A percentile compares a stretch with the other conserved stretches of the same genome.
Conservation (phyloP, 2,113 vertebrate genomes). For the Pachyramphus minor region DNA sequence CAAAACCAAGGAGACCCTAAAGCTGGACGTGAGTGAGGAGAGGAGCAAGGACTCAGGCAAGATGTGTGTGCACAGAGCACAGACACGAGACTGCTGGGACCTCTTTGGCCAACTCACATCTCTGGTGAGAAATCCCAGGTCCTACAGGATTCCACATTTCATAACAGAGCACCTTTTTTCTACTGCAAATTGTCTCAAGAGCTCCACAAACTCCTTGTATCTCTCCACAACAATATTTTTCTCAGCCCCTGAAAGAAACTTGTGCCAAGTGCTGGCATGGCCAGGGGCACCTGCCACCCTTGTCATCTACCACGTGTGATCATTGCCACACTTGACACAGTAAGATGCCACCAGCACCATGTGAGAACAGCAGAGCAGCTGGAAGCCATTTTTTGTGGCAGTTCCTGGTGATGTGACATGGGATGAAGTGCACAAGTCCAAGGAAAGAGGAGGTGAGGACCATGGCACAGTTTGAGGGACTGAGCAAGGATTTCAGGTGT, state of each 20-base stretch:
- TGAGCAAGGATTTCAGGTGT: no score
- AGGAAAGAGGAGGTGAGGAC: neutral
- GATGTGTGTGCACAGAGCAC: neutral
- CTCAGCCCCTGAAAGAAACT: neutral
- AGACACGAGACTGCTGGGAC: accelerated
- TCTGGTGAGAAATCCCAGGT: neutral
- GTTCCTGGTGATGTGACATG: accelerated
- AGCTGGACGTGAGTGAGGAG: neutral
- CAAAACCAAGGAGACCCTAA: neutral
- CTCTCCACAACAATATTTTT: accelerated
- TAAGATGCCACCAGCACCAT: neutral
- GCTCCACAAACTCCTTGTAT: neutral
- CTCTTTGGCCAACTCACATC: neutral
- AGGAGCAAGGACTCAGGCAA: neutral
- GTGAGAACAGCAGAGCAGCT: neutral
- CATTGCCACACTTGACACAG: accelerated
- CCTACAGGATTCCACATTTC: neutral
- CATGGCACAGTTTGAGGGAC: neutral
- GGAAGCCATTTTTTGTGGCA: neutral
- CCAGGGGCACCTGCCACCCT: neutral
- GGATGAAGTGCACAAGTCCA: neutral
- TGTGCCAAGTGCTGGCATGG: neutral
- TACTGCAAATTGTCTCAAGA: neutral
- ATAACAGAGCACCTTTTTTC: no score
- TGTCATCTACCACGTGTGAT: neutral